Percentiles rank a stretch among this genome's conserved stretches.
phyloP scores from a whole-genome alignment of 2,113 vertebrate species.

The Otocyon megalotis region DNA sequence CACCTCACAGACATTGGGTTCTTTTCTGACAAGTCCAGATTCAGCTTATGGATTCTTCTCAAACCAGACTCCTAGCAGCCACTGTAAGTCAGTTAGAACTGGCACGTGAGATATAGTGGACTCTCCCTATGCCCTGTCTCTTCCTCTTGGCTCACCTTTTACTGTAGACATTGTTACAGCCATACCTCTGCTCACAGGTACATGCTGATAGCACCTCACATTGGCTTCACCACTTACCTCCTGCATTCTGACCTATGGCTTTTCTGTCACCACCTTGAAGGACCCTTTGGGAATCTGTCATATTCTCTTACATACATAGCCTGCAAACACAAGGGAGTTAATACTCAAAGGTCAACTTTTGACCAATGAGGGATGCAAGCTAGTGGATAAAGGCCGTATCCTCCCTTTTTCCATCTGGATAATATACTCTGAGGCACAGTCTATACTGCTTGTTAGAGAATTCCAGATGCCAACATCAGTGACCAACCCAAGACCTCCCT shows the following conservation, averaged over 20 bases:
- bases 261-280: neutral
- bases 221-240: neutral
- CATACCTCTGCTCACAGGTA: neutral
- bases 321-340: neutral
- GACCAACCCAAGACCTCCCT: neutral
- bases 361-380: neutral
- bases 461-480: neutral
- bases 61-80: neutral
- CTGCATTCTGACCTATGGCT: neutral
- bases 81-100: neutral
- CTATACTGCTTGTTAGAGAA: neutral
- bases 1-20: neutral
- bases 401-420: neutral
- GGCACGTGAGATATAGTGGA: accelerated
- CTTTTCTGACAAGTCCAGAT: neutral
- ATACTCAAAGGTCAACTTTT: neutral
- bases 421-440: neutral
- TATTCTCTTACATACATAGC: neutral
- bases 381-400: accelerated
- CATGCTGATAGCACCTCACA: neutral
- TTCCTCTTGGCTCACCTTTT: neutral
- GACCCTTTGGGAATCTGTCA: neutral
- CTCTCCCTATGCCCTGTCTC: neutral
- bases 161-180: neutral
- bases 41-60: neutral